Evolutionary conservation across 2,888 invertebrate species (phyloP), one percentile per base, ranked within the genome.

Genomic region (Tuberolachnus salignus): DNA sequence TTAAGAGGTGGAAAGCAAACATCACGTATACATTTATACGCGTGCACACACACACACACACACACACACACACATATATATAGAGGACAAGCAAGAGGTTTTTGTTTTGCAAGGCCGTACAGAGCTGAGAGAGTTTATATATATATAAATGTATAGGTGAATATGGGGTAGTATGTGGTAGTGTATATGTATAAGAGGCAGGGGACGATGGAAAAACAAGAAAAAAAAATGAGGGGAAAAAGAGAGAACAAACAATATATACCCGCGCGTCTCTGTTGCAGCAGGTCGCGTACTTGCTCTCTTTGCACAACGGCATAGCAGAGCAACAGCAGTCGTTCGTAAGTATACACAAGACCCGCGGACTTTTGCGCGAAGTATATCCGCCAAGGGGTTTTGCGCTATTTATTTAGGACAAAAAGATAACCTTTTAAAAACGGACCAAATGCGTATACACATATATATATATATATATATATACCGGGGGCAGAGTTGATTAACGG

Each of bases 361-460:
- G 73, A 73, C 80, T 72, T 73, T 80, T 80, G 72, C 51, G 67
- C 23, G 67, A 80, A 73, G 74, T 80, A 67, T 74, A 57, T 66
- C 67, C 49, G 57, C 80, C 70, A 72, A 72, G 63, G 72, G 80
- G 72, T 53, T 80, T 70, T 44, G 51, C 55, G 46, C 63, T 80
- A 57, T 78, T 78, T 78, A 51, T 69, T 78, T 61, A 78, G 78
- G 78, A 78, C 78, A 51, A 78, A 78, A 78, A 78, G 67, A 78
- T 78, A 78, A 67, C 78, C 78, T 69, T 78, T 78, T 78, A 78
- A 78, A 78, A 78, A 78, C 78, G 78, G 78, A 59, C 67, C 66
- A 19, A 57, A 74, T 13, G n/a, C 49, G 34, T 34, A 34, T 34
- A 46, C 44, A 46, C n/a, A n/a, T n/a, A n/a, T n/a, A n/a, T n/a